Conservation (phyloP, 2,888 invertebrate genomes). For the Lepidochitona cinerea region DNA sequence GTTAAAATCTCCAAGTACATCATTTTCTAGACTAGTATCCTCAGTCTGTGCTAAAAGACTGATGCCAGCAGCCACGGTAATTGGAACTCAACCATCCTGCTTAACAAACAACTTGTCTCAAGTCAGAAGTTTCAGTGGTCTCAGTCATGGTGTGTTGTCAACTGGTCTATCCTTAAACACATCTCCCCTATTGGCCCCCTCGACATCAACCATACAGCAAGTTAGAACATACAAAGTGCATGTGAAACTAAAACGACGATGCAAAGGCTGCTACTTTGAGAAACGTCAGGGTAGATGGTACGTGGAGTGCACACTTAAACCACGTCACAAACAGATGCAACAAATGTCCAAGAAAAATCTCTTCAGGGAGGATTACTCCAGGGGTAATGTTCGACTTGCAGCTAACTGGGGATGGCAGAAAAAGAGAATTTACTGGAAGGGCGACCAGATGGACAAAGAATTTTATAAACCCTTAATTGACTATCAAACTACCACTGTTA, state of each 20-base stretch:
- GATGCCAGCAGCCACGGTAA: too few species aligned
- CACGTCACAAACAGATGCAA: conserved; percentile 67
- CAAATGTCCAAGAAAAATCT: conserved; percentile 36
- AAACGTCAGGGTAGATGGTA: conserved; percentile 55
- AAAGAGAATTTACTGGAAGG: conserved; percentile 35
- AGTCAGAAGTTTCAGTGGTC: too few species aligned
- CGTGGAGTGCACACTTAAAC: conserved; percentile 65
- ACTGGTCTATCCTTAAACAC: too few species aligned
- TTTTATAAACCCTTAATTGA: not conserved
- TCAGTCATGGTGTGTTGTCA: too few species aligned
- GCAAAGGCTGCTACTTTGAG: conserved; percentile 63
- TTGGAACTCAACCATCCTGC: too few species aligned
- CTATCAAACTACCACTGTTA: not conserved
- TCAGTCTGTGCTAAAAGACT: too few species aligned
- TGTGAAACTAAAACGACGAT: conserved; percentile 48
- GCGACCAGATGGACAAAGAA: conserved; percentile 21
- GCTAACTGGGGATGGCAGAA: conserved; percentile 37
- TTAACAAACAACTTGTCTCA: too few species aligned
- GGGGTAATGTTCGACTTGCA: conserved; percentile 35
- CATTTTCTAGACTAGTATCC: too few species aligned
- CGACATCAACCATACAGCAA: conserved; percentile 3
- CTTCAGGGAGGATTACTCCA: conserved; percentile 53
- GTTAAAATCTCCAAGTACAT: too few species aligned
- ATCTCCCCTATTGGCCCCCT: not conserved
- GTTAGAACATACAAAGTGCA: conserved; percentile 53